Percentiles rank a stretch among this genome's conserved stretches.
These are phyloP conservation scores for Channa striata DNA, from an alignment of 2,797 vertebrate genomes.

Conservation along the genomic window DNA sequence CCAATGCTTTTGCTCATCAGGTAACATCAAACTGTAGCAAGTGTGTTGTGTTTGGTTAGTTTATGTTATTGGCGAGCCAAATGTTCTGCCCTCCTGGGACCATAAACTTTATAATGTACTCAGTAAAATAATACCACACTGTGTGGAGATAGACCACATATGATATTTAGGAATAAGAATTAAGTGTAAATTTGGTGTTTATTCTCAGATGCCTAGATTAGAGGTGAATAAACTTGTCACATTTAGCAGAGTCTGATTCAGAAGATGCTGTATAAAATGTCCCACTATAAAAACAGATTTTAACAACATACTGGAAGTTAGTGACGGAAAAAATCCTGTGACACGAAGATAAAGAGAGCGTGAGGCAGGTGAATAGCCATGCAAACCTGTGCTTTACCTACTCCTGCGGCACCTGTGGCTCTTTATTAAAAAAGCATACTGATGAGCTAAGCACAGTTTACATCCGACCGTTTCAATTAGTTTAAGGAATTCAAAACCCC, in stretches of 20 bases:
- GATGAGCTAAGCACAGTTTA: constrained; percentile 10
- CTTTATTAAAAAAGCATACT: constrained; percentile 20
- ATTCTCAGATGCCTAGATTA: neutral
- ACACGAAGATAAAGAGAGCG: constrained; percentile 1
- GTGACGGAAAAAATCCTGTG: neutral
- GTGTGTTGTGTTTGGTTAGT: neutral
- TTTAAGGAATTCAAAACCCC: constrained; percentile 23
- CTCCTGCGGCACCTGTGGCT: constrained; percentile 2
- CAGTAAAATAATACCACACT: neutral
- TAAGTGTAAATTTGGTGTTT: neutral
- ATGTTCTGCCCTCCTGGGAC: neutral
- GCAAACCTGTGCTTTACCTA: constrained; percentile 1
- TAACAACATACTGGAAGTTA: neutral
- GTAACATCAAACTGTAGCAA: neutral
- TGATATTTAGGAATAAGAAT: neutral
- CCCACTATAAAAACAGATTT: neutral
- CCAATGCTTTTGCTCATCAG: neutral
- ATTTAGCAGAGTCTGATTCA: neutral
- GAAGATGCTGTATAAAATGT: neutral
- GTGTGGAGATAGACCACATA: neutral
- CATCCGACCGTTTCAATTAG: constrained; percentile 30
- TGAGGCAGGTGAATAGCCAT: constrained; percentile 4
- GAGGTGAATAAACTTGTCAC: neutral
- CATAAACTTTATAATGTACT: neutral
- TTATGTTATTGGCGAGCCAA: neutral